Percentiles rank a stretch among this genome's conserved stretches.
phyloP scores from a whole-genome alignment of 2,797 vertebrate genomes.

The Helostoma temminkii region DNA sequence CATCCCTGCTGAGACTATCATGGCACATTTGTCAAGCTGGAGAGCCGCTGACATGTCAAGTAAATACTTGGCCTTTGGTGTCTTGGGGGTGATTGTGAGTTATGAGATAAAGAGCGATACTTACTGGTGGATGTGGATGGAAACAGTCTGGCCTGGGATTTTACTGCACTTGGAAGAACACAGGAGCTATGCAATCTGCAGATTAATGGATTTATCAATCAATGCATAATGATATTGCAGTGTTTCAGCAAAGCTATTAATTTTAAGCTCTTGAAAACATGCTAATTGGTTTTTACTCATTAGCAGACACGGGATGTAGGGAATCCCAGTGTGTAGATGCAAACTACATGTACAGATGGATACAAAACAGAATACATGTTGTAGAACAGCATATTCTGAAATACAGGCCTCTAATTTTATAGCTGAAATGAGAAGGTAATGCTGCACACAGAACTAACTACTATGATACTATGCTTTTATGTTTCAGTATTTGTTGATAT shows the following conservation, averaged over 20 bases:
- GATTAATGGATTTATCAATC: slow-evolving; percentile 31
- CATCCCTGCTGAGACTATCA: slow-evolving; percentile 59
- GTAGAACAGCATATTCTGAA: too few species aligned
- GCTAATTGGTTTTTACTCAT: slow-evolving; percentile 50
- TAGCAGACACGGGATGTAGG: slow-evolving; percentile 35
- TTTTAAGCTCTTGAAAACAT: slow-evolving; percentile 35
- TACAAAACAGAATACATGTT: too few species aligned
- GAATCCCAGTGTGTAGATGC: slow-evolving; percentile 10
- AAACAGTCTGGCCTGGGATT: slow-evolving; percentile 35
- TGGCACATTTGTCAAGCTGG: slow-evolving; percentile 69
- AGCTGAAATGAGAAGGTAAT: too few species aligned
- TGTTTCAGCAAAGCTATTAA: slow-evolving; percentile 24
- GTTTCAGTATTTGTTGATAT: too few species aligned
- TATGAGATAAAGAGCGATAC: slow-evolving; percentile 74
- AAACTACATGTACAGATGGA: not conserved
- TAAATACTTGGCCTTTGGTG: slow-evolving; percentile 71
- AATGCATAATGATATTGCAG: slow-evolving; percentile 36
- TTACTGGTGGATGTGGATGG: slow-evolving; percentile 44
- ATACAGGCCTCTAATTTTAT: not conserved
- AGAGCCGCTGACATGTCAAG: slow-evolving; percentile 68
- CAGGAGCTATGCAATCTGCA: slow-evolving; percentile 21
- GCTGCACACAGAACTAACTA: too few species aligned
- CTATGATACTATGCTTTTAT: too few species aligned
- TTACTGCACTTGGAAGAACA: slow-evolving; percentile 32
- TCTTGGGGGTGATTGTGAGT: slow-evolving; percentile 72